Percentiles rank a stretch among this genome's conserved stretches.
These are phyloP conservation scores for Parnassius glacialis DNA, from an alignment of 2,888 invertebrate genomes.

Conservation along the genomic window DNA sequence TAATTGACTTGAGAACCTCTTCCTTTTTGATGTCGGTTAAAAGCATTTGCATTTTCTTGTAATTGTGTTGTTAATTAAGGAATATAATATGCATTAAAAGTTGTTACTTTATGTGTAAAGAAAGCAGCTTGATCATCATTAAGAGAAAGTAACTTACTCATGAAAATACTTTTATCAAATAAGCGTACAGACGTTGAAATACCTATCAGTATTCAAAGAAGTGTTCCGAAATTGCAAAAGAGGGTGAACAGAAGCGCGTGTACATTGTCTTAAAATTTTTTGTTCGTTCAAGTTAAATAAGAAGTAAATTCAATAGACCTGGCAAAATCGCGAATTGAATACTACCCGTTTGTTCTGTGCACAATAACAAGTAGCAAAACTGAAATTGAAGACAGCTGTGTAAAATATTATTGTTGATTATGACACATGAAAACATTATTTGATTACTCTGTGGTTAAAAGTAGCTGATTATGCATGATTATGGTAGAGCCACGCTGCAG, in stretches of 20 bases:
- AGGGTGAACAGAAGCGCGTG: constrained; percentile 9
- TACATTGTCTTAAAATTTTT: constrained; percentile 18
- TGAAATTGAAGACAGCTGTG: too few relatives aligned
- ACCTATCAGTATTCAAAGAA: constrained; percentile 23
- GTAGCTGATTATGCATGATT: too few relatives aligned
- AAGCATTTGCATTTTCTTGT: constrained; percentile 18
- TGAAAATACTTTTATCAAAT: constrained; percentile 22
- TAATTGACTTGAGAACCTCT: too few relatives aligned
- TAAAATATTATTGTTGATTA: too few relatives aligned
- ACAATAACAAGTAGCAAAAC: too few relatives aligned
- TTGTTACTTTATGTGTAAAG: constrained; percentile 4
- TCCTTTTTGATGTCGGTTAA: too few relatives aligned
- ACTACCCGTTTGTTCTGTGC: not conserved
- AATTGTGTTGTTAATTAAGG: constrained; percentile 20
- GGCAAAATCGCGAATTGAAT: not conserved
- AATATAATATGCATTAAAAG: not conserved
- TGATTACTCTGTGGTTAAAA: too few relatives aligned
- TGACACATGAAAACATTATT: too few relatives aligned
- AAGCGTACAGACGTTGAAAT: constrained; percentile 18
- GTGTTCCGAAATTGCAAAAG: constrained; percentile 22
- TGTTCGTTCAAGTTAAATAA: constrained; percentile 3
- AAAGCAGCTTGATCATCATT: constrained; percentile 14
- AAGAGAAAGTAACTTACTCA: constrained; percentile 16
- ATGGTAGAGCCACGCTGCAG: too few relatives aligned
- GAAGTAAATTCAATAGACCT: constrained; percentile 8